Evolutionary conservation across 2,113 vertebrate genomes (phyloP).

Genomic region (Cavia aperea): DNA sequence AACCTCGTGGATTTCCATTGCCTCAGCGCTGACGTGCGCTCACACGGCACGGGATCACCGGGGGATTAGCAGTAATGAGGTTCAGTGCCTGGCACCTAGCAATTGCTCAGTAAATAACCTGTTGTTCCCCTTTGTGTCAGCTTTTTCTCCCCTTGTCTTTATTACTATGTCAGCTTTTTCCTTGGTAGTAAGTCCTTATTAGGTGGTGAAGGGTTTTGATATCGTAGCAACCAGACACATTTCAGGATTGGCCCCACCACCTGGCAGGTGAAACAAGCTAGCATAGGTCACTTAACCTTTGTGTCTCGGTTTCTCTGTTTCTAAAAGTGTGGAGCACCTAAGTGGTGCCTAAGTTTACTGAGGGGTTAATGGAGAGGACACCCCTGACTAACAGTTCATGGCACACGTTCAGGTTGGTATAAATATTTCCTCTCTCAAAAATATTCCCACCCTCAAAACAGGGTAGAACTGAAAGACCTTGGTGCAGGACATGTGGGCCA

Average conservation of each 20-base stretch:
- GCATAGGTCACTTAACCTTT: background rate
- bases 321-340: background rate
- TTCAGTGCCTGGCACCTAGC: background rate
- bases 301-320: background rate
- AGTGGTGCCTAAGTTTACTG: background rate
- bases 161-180: conserved; percentile 25
- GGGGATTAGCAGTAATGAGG: background rate
- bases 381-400: background rate
- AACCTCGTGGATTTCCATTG: background rate
- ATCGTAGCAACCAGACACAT: background rate
- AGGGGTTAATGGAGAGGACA: background rate
- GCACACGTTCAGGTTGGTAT: background rate
- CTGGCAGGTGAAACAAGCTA: background rate
- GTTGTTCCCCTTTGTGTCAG: background rate
- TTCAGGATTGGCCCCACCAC: background rate
- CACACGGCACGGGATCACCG: background rate
- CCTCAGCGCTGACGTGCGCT: background rate
- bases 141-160: background rate
- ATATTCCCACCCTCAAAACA: background rate
- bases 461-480: background rate
- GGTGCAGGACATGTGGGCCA: background rate
- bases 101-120: background rate
- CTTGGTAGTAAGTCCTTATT: background rate
- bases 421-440: background rate
- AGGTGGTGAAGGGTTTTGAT: background rate